Base-by-base conservation (phyloP, 2,113 vertebrate species). In the Thamnaconus septentrionalis region DNA sequence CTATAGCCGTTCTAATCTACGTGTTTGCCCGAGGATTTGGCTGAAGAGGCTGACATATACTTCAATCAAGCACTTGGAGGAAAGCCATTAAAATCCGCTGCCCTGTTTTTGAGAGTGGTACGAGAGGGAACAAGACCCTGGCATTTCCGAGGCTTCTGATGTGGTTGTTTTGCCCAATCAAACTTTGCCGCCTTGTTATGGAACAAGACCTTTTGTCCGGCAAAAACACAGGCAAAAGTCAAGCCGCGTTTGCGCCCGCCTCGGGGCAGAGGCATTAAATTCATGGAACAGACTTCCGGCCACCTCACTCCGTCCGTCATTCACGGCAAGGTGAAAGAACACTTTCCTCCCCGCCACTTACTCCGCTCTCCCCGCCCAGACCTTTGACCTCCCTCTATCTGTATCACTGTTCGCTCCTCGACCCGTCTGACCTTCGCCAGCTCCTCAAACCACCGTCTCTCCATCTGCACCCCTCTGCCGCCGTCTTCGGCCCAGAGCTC, bases 381-480 rank as follows among this genome's bases (percentile, higher is more conserved):
- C 57, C 67, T 70, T 61, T 42, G 63, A 69, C 7, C 40, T n/a
- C 55, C 5, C 8, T 57, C 45, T 69, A 64, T 54, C 39, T 61
- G 18, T 66, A 65, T 72, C 60, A 56, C 58, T 66, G 51, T 73
- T 83, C 66, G 76, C 66, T 83, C 71, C 61, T 83, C 66, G 76
- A 12, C 62, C 60, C 75, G 41, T 54, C 53, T 60, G 72, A 79
- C 66, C 77, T 63, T 66, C 59, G 11, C 59, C 18, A 59, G 61
- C 76, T 53, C 69, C 71, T 84, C 80, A 72, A 31, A 31, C 18
- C 18, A 31, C 18, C 18, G 18, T 71, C 75, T 83, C 75, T 71
- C 71, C 71, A 46, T 75, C 71, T 75, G 66, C 74, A 72, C 76
- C 61, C 61, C 75, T 73, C 83, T 46, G 71, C 75, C 49, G 10